phyloP scores from a whole-genome alignment of 2,113 vertebrate species.

The Mus pahari region DNA sequence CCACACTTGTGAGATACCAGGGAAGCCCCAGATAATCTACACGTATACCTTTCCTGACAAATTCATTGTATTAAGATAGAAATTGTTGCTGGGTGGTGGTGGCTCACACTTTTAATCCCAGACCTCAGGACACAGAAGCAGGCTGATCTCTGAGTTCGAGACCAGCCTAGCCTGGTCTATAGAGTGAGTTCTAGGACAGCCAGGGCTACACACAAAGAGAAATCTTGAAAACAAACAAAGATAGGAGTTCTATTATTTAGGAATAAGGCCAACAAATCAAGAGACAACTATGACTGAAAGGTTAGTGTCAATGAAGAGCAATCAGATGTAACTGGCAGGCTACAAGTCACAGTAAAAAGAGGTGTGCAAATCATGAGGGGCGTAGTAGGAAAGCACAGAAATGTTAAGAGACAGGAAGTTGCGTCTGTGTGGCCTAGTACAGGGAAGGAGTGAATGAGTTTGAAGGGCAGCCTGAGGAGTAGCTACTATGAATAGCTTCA shows the following conservation, averaged over 20 bases:
- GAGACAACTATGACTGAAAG: neutral
- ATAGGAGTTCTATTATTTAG: neutral
- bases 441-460: neutral
- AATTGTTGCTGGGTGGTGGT: neutral
- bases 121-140: neutral
- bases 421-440: neutral
- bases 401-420: neutral
- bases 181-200: neutral
- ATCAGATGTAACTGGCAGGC: neutral
- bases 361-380: fast-evolving
- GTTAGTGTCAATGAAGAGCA: neutral
- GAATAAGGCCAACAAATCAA: neutral
- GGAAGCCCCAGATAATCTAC: neutral
- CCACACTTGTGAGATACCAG: neutral
- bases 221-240: neutral
- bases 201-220: neutral
- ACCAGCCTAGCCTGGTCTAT: neutral
- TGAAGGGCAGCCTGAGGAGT: neutral
- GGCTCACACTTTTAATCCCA: neutral
- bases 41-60: neutral
- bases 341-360: neutral
- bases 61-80: neutral
- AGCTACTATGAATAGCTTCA: neutral
- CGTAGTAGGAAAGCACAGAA: no score
- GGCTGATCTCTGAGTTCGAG: neutral